A percentile compares a stretch with the other conserved stretches of the same genome.
Evolutionary conservation across 2,888 invertebrate genomes (phyloP).

Genomic region (Argyresthia albistria): DNA sequence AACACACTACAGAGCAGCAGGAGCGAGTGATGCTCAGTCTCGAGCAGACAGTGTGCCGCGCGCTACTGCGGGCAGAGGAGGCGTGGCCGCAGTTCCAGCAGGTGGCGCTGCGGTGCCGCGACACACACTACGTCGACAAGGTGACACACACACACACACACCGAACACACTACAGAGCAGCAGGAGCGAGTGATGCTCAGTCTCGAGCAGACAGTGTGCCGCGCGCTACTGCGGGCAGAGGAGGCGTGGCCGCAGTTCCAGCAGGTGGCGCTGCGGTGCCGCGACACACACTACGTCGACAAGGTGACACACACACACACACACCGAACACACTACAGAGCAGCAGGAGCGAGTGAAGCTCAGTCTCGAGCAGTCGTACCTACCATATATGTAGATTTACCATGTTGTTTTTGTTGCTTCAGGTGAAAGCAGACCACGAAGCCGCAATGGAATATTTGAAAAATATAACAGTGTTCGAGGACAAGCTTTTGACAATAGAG

Average conservation of each 20-base stretch:
- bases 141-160: no score
- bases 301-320: no score
- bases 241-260: slow-evolving; percentile 67
- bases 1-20: slow-evolving; percentile 54
- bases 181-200: slow-evolving; percentile 71
- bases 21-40: slow-evolving; percentile 68
- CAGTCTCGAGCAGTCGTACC: no score
- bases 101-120: slow-evolving; percentile 35
- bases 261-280: slow-evolving; percentile 51
- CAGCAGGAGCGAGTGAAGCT: no score
- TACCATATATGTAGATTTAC: no score
- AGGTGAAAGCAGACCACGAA: slow-evolving; percentile 55
- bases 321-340: no score
- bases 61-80: slow-evolving; percentile 75
- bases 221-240: slow-evolving; percentile 77
- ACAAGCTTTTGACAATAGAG: slow-evolving; percentile 48
- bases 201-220: slow-evolving; percentile 75
- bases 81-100: slow-evolving; percentile 67
- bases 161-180: slow-evolving; percentile 61
- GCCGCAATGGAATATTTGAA: slow-evolving; percentile 46
- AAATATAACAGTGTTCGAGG: slow-evolving; percentile 52
- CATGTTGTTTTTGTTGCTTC: slow-evolving; percentile 5
- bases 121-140: no score
- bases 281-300: no score
- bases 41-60: slow-evolving; percentile 79